Conservation (phyloP, 2,797 vertebrate genomes). For the Momotus momota region DNA sequence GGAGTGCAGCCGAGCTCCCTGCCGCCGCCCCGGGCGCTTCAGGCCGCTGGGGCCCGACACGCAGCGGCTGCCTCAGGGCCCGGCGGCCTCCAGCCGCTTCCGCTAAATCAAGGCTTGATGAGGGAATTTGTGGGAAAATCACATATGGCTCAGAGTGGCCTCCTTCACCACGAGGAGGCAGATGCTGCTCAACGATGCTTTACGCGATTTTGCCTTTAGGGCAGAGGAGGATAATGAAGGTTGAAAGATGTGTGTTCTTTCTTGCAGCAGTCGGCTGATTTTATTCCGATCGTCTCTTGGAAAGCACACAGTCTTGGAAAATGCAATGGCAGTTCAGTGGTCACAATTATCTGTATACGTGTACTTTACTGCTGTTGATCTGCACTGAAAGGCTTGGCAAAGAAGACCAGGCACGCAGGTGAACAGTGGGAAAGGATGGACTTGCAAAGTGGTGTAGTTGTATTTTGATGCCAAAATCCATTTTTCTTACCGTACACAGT, state of each 20-base stretch:
- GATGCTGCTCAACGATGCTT: too few relatives aligned
- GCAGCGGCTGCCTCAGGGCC: too few relatives aligned
- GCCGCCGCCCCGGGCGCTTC: too few relatives aligned
- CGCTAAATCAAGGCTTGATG: too few relatives aligned
- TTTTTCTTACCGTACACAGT: background rate
- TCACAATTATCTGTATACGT: background rate
- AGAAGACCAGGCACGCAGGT: too few relatives aligned
- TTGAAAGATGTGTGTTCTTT: background rate
- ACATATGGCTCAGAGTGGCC: too few relatives aligned
- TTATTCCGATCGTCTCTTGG: background rate
- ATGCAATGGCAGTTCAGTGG: background rate
- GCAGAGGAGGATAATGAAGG: background rate
- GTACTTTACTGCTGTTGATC: background rate
- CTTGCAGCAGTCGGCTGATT: fast-evolving
- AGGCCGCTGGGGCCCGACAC: too few relatives aligned
- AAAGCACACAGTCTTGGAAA: background rate
- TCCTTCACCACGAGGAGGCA: background rate
- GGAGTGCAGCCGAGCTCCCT: too few relatives aligned
- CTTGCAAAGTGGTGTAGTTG: background rate
- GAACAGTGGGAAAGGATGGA: background rate
- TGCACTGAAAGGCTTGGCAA: background rate
- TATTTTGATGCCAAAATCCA: background rate
- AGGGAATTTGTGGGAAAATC: too few relatives aligned
- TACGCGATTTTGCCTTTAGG: background rate
- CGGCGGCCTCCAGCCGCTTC: too few relatives aligned